Percentiles rank a stretch among this genome's conserved stretches.
These are phyloP conservation scores for Falco novaeseelandiae DNA, from an alignment of 2,797 vertebrate genomes.

Conservation along the genomic window DNA sequence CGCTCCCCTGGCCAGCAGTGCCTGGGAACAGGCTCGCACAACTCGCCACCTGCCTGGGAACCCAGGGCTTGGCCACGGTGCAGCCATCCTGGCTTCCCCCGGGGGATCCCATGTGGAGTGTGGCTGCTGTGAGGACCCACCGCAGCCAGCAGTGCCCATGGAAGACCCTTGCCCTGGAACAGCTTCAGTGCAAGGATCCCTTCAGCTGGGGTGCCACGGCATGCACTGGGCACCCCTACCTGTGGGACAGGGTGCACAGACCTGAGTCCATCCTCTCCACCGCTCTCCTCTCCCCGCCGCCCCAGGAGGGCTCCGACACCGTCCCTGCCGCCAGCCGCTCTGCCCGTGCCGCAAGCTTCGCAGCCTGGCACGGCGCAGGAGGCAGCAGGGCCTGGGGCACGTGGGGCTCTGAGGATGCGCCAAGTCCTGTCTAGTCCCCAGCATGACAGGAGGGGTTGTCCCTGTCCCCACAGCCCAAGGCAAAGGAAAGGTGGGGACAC, in stretches of 20 bases:
- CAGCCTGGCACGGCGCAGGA: neutral
- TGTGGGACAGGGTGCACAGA: neutral
- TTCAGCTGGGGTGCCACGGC: accelerated
- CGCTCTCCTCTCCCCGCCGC: neutral
- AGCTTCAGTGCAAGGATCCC: neutral
- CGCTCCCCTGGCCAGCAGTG: neutral
- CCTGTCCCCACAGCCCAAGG: neutral
- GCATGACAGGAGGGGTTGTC: neutral
- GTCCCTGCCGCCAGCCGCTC: neutral
- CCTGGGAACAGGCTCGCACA: neutral
- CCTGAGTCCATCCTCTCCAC: neutral
- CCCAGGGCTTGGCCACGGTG: accelerated
- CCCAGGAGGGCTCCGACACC: neutral
- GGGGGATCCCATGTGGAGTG: neutral
- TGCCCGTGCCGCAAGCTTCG: accelerated
- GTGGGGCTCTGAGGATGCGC: neutral
- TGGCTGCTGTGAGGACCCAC: neutral
- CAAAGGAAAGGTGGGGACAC: neutral
- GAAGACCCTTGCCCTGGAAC: neutral
- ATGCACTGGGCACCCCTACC: accelerated
- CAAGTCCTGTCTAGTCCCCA: neutral
- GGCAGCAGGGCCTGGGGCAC: neutral
- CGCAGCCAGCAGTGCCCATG: accelerated
- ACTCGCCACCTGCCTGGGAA: accelerated
- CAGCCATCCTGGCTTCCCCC: accelerated